Evolutionary conservation across 2,888 invertebrate genomes (phyloP).

Genomic region (Iphiclides podalirius): DNA sequence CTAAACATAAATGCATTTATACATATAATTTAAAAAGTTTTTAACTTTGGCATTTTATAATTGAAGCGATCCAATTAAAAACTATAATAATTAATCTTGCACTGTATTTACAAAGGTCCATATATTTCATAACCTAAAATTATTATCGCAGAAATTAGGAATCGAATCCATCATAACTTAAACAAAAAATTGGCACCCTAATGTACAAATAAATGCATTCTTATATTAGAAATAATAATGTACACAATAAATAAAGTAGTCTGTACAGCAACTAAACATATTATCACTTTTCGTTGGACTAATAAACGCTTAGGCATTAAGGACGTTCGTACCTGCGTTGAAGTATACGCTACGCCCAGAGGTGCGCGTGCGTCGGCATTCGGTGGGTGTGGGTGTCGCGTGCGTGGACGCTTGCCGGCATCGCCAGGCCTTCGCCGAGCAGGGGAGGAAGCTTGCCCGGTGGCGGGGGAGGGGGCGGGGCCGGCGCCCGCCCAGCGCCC

Average conservation of each 20-base stretch:
- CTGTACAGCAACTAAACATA: conserved; percentile 63
- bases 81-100: conserved; percentile 35
- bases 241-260: conserved; percentile 62
- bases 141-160: conserved; percentile 76
- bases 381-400: conserved; percentile 74
- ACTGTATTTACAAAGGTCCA: conserved; percentile 53
- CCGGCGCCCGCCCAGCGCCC: conserved; percentile 78
- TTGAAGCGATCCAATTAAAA: conserved; percentile 43
- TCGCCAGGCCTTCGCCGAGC: conserved; percentile 62
- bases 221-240: conserved; percentile 37
- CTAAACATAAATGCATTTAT: conserved; percentile 67
- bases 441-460: conserved; percentile 83
- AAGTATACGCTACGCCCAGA: conserved; percentile 90
- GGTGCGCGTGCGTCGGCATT: conserved; percentile 83
- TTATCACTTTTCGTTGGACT: conserved; percentile 76
- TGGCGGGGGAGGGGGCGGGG: conserved; percentile 82
- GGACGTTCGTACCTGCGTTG: conserved; percentile 79
- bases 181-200: conserved; percentile 50
- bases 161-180: conserved; percentile 55
- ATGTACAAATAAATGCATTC: conserved; percentile 61
- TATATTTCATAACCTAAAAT: conserved; percentile 49
- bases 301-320: conserved; percentile 74
- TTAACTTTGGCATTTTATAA: conserved; percentile 77
- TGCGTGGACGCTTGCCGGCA: conserved; percentile 65
- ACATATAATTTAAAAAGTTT: conserved; percentile 58